Percentiles rank a stretch among this genome's conserved stretches.
Evolutionary conservation across 2,113 vertebrate species (phyloP).

Genomic region (Tricholaema leucomelas): DNA sequence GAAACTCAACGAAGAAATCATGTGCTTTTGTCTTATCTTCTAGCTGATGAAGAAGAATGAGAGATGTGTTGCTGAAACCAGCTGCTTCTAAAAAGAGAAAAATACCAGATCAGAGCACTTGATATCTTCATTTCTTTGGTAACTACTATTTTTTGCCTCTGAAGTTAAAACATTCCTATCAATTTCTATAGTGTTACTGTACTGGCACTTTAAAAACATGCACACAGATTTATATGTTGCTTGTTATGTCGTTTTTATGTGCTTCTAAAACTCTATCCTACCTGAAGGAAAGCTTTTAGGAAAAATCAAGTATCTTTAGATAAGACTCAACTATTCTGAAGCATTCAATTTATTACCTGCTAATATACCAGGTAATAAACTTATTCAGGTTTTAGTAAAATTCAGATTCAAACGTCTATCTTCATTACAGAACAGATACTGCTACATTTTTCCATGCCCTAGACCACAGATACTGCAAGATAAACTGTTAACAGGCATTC

Average conservation of each 20-base stretch:
- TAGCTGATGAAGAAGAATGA: slow-evolving; percentile 95
- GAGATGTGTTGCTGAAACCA: slow-evolving; percentile 90
- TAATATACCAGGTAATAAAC: background rate
- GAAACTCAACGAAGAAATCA: slow-evolving; percentile 90
- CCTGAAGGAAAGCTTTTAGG: background rate
- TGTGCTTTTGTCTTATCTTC: slow-evolving; percentile 99
- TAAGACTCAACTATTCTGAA: background rate
- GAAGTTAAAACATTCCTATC: background rate
- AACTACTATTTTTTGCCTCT: background rate
- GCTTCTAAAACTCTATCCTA: background rate
- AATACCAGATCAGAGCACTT: background rate
- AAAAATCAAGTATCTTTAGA: background rate
- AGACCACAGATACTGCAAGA: background rate
- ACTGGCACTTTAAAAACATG: background rate
- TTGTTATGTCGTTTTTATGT: background rate
- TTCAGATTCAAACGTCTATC: background rate
- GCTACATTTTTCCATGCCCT: background rate
- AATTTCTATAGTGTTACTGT: background rate
- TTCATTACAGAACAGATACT: background rate
- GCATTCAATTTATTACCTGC: background rate
- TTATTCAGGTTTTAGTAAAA: background rate
- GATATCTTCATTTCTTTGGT: background rate
- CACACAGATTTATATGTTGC: background rate
- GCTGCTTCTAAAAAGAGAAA: slow-evolving; percentile 79
- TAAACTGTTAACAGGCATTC: background rate